Evolutionary conservation across 2,888 invertebrate genomes (phyloP).

Genomic region (Cheilosia soror): DNA sequence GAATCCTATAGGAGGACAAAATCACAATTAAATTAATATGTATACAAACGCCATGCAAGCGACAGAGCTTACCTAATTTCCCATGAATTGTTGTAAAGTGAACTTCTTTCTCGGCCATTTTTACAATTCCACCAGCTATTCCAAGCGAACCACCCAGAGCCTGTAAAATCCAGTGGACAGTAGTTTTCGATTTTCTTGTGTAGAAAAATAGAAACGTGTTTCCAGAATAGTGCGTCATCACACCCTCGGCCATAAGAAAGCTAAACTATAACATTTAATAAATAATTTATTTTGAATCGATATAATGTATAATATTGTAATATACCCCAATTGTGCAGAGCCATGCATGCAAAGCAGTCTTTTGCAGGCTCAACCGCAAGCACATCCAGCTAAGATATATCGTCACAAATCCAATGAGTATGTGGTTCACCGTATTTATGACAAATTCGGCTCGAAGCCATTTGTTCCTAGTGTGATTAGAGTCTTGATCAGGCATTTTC

Average conservation of each 20-base stretch:
- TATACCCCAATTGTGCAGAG: slow-evolving; percentile 79
- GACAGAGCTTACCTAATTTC: slow-evolving; percentile 65
- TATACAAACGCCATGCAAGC: neutral
- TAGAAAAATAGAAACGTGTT: slow-evolving; percentile 78
- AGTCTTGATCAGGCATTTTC: slow-evolving; percentile 46
- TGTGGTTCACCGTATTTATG: slow-evolving; percentile 79
- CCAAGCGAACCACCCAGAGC: slow-evolving; percentile 79
- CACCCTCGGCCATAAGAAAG: slow-evolving; percentile 81
- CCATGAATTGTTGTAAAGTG: slow-evolving; percentile 71
- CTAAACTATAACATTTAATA: slow-evolving; percentile 73
- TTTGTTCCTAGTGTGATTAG: slow-evolving; percentile 7
- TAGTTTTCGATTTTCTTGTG: slow-evolving; percentile 78
- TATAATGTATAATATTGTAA: neutral
- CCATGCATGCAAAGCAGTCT: slow-evolving; percentile 80
- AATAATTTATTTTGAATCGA: neutral
- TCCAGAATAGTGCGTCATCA: slow-evolving; percentile 80
- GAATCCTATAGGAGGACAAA: slow-evolving; percentile 30
- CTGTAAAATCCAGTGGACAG: slow-evolving; percentile 79
- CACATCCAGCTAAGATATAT: slow-evolving; percentile 80
- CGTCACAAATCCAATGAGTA: slow-evolving; percentile 80
- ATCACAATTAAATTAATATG: neutral
- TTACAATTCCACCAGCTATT: slow-evolving; percentile 78
- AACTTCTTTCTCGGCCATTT: slow-evolving; percentile 78
- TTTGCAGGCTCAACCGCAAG: slow-evolving; percentile 76
- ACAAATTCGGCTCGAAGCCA: slow-evolving; percentile 77